Evolutionary conservation across 2,888 invertebrate genomes (phyloP).

Genomic region (Patella ulyssiponensis): DNA sequence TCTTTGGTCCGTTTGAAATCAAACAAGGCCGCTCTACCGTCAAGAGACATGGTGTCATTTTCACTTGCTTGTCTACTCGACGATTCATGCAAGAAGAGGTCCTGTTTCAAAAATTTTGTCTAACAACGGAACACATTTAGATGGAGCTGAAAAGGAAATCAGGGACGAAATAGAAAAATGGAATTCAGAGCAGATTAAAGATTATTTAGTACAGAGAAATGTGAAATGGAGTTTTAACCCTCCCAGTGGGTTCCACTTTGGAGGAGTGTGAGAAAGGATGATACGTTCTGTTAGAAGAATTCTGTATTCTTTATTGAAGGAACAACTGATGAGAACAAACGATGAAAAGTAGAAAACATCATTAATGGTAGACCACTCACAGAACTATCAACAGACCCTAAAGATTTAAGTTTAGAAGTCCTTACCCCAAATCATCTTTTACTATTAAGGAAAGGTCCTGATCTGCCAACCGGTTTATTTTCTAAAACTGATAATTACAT

Average conservation of each 20-base stretch:
- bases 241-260: conserved; percentile 34
- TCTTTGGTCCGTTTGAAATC: conserved; percentile 30
- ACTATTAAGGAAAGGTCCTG: conserved; percentile 10
- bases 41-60: conserved; percentile 39
- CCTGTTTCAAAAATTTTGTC: conserved; percentile 11
- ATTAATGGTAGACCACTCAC: conserved; percentile 35
- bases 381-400: conserved; percentile 18
- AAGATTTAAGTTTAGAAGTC: conserved; percentile 26
- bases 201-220: conserved; percentile 24
- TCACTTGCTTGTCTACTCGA: conserved; percentile 31
- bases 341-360: conserved; percentile 39
- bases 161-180: conserved; percentile 27
- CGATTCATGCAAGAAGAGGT: conserved; percentile 33
- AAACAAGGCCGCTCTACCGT: conserved; percentile 25
- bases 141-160: too few species aligned
- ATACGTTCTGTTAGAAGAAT: conserved; percentile 16
- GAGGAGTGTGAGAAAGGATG: conserved; percentile 42
- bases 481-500: conserved; percentile 30
- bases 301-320: conserved; percentile 21
- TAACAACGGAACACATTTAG: conserved; percentile 39
- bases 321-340: conserved; percentile 25
- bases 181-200: conserved; percentile 26
- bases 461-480: conserved; percentile 34
- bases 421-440: conserved; percentile 38
- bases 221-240: conserved; percentile 39